Evolutionary conservation across 1,140 invertebrate species (phyloP), one percentile per base, ranked within the genome.

Genomic region (Drosophila seguyi): DNA sequence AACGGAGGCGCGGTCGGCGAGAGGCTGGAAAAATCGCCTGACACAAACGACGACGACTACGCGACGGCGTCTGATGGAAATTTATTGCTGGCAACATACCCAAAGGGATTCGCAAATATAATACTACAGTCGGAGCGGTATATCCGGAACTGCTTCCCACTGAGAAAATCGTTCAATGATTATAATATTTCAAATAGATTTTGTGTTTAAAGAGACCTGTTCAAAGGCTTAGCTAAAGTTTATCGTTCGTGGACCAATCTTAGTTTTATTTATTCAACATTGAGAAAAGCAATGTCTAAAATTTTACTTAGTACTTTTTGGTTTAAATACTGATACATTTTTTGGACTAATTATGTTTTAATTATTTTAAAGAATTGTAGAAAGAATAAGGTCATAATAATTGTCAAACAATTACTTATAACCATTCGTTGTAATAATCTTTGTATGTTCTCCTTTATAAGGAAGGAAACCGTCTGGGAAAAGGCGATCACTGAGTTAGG

Each of bases 81-180:
- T 88, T 88, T 88, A 88, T 88, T 88, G 85, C 85, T 75, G 81
- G 68, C 66, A 81, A 90, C 85, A 90, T 73, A 90, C 85, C 84
- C 84, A 88, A 85, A 90, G 85, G 85, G 85, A 88, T 88, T 90
- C 85, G 68, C 84, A 90, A 90, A 88, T 88, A 85, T 88, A 84
- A 90, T 90, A 81, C 85, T 73, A 85, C 62, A 81, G 76, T 74
- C 69, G 68, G 68, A 75, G 63, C 55, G 66, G 52, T 67, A 60
- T 42, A 69, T 44, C 45, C 27, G 56, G 6, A 25, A 14, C 61
- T n/a, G 42, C 25, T 16, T 8, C 18, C 5, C 62, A 69, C 66
- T 69, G 62, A 65, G 38, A 61, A 65, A 61, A 44, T 42, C 16
- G 3, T 38, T n/a, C 0, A 11, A 1, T 7, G 20, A 38, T n/a